These are phyloP conservation scores for Platynereis dumerilii DNA, from an alignment of 2,888 invertebrate species.

Conservation along the genomic window DNA sequence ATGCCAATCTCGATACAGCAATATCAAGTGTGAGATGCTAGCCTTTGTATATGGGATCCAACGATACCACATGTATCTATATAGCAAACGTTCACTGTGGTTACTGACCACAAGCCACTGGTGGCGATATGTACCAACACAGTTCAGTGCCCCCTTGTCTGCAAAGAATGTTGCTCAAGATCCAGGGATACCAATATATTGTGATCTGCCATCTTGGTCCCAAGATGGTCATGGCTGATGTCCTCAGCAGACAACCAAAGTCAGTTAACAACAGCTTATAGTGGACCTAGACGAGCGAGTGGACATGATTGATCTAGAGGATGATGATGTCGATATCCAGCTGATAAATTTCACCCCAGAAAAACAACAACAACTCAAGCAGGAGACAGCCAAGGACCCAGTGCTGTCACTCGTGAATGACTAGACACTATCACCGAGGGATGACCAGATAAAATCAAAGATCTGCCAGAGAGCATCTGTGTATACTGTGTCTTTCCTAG, in stretches of 20 bases:
- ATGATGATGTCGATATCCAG: not conserved
- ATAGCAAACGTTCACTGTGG: slow-evolving; percentile 35
- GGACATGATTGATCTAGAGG: slow-evolving; percentile 4
- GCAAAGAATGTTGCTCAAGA: slow-evolving; percentile 25
- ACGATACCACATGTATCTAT: slow-evolving; percentile 39
- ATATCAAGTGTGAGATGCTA: slow-evolving; percentile 40
- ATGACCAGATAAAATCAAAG: slow-evolving; percentile 9
- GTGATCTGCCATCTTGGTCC: slow-evolving; percentile 28
- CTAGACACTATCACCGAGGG: not conserved
- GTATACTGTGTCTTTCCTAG: not conserved
- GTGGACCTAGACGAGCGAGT: too few relatives aligned
- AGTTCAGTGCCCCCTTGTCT: slow-evolving; percentile 23
- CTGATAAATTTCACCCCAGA: not conserved
- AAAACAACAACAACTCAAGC: not conserved
- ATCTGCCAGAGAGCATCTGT: not conserved
- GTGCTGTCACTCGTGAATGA: not conserved
- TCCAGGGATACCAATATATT: slow-evolving; percentile 29
- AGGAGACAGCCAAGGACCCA: not conserved
- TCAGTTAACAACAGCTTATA: slow-evolving; percentile 9
- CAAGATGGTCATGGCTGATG: slow-evolving; percentile 32
- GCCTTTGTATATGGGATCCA: slow-evolving; percentile 38
- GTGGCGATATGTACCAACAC: slow-evolving; percentile 20
- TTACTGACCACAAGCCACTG: slow-evolving; percentile 42
- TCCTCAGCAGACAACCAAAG: slow-evolving; percentile 30
- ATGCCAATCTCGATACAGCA: slow-evolving; percentile 39